Conservation (phyloP, 2,888 invertebrate genomes). For the Coremacera marginata region DNA sequence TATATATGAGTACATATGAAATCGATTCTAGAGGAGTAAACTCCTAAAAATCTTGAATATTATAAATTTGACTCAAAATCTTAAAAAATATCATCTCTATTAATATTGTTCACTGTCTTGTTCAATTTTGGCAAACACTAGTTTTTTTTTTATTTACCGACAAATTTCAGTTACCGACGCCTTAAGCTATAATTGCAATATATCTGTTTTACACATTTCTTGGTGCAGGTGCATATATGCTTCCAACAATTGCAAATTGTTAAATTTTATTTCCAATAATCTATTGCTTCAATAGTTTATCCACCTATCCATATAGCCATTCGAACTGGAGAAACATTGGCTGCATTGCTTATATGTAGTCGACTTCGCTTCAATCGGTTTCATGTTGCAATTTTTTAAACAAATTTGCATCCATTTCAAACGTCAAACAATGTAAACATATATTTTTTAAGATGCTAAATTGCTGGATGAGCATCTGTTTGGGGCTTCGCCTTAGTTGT, state of each 20-base stretch:
- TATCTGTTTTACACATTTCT: neutral
- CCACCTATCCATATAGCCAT: neutral
- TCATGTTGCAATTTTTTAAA: conserved; percentile 22
- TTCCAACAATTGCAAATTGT: too few relatives aligned
- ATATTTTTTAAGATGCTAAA: conserved; percentile 29
- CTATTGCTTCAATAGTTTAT: neutral
- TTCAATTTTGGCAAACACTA: neutral
- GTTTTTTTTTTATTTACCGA: neutral
- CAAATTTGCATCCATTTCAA: conserved; percentile 1
- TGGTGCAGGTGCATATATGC: too few relatives aligned
- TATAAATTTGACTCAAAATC: too few relatives aligned
- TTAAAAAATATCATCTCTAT: too few relatives aligned
- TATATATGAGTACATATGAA: too few relatives aligned
- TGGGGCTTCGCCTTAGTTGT: neutral
- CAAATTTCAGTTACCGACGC: neutral
- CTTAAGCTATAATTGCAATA: neutral
- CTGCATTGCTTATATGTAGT: too few relatives aligned
- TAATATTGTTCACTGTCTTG: too few relatives aligned
- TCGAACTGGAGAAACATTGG: too few relatives aligned
- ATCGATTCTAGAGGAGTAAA: too few relatives aligned
- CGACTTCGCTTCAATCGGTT: neutral
- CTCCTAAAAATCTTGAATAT: too few relatives aligned
- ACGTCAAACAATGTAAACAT: conserved; percentile 30
- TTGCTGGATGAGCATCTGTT: neutral
- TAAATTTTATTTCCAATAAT: too few relatives aligned